phyloP scores from a whole-genome alignment of 2,888 invertebrate species.

The Drosophila quasianomalipes region DNA sequence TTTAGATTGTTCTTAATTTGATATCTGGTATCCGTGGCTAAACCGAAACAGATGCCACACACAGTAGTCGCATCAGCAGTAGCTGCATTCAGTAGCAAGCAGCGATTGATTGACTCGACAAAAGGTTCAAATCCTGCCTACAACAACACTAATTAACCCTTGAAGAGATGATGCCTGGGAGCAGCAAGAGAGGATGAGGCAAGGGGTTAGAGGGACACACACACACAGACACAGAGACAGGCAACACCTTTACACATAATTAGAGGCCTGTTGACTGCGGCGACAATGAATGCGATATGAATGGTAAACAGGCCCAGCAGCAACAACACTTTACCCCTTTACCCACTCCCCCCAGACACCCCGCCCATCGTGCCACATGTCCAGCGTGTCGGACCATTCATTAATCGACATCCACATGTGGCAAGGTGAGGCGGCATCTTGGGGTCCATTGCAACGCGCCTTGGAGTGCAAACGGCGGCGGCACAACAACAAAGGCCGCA shows the following conservation, averaged over 20 bases:
- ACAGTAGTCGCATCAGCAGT: constrained; percentile 5
- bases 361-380: constrained; percentile 16
- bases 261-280: constrained; percentile 74
- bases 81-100: constrained; percentile 24
- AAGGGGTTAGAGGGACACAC: neutral
- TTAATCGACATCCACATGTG: constrained; percentile 63
- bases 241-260: constrained; percentile 79
- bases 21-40: neutral
- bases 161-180: constrained; percentile 16
- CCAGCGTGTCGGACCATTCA: constrained; percentile 65
- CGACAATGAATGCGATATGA: constrained; percentile 65
- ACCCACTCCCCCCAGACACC: neutral
- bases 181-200: constrained; percentile 2
- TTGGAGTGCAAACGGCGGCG: constrained; percentile 69
- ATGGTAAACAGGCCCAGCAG: constrained; percentile 54
- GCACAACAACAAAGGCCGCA: constrained; percentile 74
- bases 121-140: constrained; percentile 44
- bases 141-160: constrained; percentile 61
- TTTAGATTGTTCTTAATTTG: neutral
- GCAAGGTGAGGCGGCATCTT: constrained; percentile 15
- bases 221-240: constrained; percentile 9
- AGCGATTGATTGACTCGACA: constrained; percentile 40
- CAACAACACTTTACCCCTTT: constrained; percentile 39
- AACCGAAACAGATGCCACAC: neutral
- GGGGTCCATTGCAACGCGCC: constrained; percentile 44